phyloP scores from a whole-genome alignment of 30 jellyfish, hydroid and myxozoan genomes.

The Calvadosia cruxmelitensis region DNA sequence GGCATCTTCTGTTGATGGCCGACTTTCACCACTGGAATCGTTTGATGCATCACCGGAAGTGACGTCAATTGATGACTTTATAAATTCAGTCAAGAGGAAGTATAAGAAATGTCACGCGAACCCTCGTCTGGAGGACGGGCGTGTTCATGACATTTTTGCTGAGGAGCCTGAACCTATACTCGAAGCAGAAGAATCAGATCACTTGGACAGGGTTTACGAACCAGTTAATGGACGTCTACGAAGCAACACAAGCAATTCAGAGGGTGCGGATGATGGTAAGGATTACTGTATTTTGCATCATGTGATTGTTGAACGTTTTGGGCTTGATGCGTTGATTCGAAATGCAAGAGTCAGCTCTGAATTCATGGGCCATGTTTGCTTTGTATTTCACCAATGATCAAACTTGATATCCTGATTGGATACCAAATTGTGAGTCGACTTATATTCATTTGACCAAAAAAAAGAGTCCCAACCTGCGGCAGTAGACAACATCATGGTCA shows the following conservation, averaged over 20 bases:
- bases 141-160: neutral
- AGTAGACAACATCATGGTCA: no score
- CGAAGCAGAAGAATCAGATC: neutral
- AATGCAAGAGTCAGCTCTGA: no score
- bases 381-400: no score
- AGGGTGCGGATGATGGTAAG: neutral
- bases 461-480: no score
- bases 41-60: neutral
- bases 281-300: no score
- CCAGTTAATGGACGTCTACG: neutral
- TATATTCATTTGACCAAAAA: no score
- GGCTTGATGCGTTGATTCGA: no score
- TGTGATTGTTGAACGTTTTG: no score
- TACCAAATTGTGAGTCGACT: no score
- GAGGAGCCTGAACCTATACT: neutral
- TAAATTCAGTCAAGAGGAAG: neutral
- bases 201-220: neutral
- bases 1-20: no score
- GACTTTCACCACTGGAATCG: neutral
- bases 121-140: neutral
- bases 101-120: neutral
- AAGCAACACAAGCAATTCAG: neutral
- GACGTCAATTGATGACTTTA: neutral
- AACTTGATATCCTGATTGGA: no score
- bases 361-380: no score